Percentiles rank a stretch among this genome's conserved stretches.
These are phyloP conservation scores for Crotalus tigris DNA, from an alignment of 2,113 vertebrate species.

Conservation along the genomic window DNA sequence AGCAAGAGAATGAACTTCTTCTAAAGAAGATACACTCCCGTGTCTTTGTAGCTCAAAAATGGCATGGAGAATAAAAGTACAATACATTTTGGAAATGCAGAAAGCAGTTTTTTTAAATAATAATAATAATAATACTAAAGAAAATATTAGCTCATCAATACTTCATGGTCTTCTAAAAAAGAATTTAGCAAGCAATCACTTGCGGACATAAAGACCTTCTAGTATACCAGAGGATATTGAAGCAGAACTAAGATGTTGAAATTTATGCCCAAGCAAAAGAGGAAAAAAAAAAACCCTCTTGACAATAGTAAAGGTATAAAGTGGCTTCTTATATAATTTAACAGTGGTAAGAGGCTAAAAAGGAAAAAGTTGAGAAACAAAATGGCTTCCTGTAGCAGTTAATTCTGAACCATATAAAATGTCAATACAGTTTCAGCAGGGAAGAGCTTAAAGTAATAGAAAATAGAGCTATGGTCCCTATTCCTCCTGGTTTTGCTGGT, in stretches of 20 bases:
- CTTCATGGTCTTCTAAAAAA: not conserved
- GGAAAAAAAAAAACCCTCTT: not conserved
- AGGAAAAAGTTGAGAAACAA: slow-evolving; percentile 23
- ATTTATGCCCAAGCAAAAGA: not conserved
- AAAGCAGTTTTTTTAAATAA: not conserved
- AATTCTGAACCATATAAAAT: not conserved
- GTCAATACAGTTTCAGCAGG: not conserved
- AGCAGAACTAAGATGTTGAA: not conserved
- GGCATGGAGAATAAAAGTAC: not conserved
- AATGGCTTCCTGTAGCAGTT: not conserved
- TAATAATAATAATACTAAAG: not conserved
- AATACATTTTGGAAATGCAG: not conserved
- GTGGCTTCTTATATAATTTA: not conserved
- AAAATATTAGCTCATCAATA: slow-evolving; percentile 1
- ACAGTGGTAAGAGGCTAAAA: not conserved
- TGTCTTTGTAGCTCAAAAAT: not conserved
- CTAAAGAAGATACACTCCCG: not conserved
- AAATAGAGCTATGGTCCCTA: not conserved
- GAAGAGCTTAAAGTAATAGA: not conserved
- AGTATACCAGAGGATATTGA: not conserved
- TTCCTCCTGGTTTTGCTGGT: not conserved
- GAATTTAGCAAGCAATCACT: not conserved
- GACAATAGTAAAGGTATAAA: not conserved
- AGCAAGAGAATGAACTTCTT: not conserved
- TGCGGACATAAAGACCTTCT: not conserved